These are phyloP conservation scores for Aphidius ervi DNA, from an alignment of 1,140 invertebrate species.

Conservation along the genomic window DNA sequence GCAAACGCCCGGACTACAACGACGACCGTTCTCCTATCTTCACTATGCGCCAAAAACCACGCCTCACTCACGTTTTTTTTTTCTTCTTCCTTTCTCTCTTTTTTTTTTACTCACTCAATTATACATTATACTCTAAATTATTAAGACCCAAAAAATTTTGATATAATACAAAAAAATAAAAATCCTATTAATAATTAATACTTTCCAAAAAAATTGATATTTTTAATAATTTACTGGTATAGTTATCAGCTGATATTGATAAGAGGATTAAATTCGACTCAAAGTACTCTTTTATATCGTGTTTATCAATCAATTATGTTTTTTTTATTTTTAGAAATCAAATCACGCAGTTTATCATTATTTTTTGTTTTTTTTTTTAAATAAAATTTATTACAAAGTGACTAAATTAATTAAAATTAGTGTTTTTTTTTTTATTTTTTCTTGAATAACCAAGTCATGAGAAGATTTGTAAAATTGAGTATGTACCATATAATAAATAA, in stretches of 20 bases:
- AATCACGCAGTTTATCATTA: constrained; percentile 7
- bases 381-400: too few relatives aligned
- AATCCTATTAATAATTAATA: too few relatives aligned
- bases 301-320: background rate
- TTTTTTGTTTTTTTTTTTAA: constrained; percentile 8
- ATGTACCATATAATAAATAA: background rate
- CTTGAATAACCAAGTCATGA: too few relatives aligned
- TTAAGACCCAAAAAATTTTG: too few relatives aligned
- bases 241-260: background rate
- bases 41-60: constrained; percentile 2
- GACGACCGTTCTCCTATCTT: constrained; percentile 10
- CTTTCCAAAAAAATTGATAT: too few relatives aligned
- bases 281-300: constrained; percentile 7
- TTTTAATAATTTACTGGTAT: too few relatives aligned
- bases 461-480: too few relatives aligned
- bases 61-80: background rate
- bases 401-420: background rate
- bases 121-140: too few relatives aligned
- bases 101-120: too few relatives aligned
- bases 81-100: background rate
- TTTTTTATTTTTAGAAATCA: constrained; percentile 8
- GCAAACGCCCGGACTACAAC: constrained; percentile 6
- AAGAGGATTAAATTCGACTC: constrained; percentile 5
- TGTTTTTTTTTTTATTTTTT: background rate
- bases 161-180: too few relatives aligned